These are phyloP conservation scores for Panulirus ornatus DNA, from an alignment of 1,140 invertebrate genomes.

Conservation along the genomic window DNA sequence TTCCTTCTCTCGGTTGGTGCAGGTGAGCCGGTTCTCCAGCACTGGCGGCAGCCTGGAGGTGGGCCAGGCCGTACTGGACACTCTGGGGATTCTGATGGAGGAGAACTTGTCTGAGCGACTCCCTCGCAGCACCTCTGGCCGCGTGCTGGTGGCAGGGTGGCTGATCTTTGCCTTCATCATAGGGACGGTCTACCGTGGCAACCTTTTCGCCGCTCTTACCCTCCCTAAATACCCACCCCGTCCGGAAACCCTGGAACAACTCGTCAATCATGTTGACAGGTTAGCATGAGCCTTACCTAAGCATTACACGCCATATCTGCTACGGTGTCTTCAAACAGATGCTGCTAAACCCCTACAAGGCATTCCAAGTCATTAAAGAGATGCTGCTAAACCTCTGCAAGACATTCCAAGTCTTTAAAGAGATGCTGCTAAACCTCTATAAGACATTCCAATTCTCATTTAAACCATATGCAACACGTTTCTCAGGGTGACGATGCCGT, in stretches of 20 bases:
- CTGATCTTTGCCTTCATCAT: no score
- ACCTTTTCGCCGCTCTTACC: constrained; percentile 13
- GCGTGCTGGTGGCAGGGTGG: not conserved
- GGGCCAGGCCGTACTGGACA: no score
- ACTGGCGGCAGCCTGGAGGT: no score
- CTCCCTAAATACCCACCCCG: no score
- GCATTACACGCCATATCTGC: not conserved
- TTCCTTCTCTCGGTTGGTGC: no score
- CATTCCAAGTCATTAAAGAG: not conserved
- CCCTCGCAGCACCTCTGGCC: not conserved
- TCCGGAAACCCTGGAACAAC: no score
- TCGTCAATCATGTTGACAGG: not conserved
- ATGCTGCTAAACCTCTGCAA: not conserved
- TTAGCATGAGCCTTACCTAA: not conserved
- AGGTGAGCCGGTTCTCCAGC: no score
- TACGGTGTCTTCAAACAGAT: not conserved
- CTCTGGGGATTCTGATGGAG: no score
- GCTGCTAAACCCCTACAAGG: no score
- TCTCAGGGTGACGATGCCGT: constrained; percentile 7
- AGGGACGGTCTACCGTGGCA: constrained; percentile 23
- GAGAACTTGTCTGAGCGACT: not conserved
- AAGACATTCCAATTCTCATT: not conserved
- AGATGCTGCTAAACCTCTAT: not conserved
- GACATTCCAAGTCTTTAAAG: not conserved
- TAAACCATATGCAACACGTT: not conserved